phyloP scores from a whole-genome alignment of 1,140 invertebrate species.

The Scaptomyza montana region DNA sequence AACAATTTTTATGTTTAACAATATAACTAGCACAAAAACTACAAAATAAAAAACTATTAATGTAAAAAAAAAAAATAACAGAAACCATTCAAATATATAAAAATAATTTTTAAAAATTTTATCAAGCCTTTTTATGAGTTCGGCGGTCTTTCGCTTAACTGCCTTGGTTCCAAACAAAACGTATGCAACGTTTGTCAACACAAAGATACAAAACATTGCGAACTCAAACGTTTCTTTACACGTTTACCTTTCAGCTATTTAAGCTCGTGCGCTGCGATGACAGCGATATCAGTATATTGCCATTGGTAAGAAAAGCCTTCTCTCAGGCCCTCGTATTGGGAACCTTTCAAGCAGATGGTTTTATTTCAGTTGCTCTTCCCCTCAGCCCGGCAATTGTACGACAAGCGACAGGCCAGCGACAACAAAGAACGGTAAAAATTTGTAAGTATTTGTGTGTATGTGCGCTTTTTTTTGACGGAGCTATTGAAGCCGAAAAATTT shows the following conservation, averaged over 20 bases:
- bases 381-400: too few species aligned
- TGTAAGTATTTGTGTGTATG: too few species aligned
- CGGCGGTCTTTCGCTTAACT: not conserved
- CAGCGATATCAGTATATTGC: conserved; percentile 36
- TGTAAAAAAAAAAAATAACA: conserved; percentile 57
- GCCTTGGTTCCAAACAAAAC: conserved; percentile 3
- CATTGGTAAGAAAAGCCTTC: too few species aligned
- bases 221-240: not conserved
- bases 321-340: too few species aligned
- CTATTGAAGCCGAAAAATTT: too few species aligned
- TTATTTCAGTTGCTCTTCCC: too few species aligned
- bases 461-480: too few species aligned
- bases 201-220: not conserved
- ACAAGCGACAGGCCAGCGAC: too few species aligned
- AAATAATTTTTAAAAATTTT: conserved; percentile 59
- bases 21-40: conserved; percentile 80
- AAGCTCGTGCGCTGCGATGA: conserved; percentile 14
- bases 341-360: too few species aligned
- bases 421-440: too few species aligned
- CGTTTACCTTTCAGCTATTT: conserved; percentile 33
- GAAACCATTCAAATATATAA: conserved; percentile 69
- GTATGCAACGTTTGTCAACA: conserved; percentile 37
- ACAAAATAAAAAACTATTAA: conserved; percentile 79
- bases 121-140: not conserved
- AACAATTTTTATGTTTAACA: conserved; percentile 71